Evolutionary conservation across 2,797 vertebrate species (phyloP), one percentile per base, ranked within the genome.

Genomic region (Dendrocincla fuliginosa): DNA sequence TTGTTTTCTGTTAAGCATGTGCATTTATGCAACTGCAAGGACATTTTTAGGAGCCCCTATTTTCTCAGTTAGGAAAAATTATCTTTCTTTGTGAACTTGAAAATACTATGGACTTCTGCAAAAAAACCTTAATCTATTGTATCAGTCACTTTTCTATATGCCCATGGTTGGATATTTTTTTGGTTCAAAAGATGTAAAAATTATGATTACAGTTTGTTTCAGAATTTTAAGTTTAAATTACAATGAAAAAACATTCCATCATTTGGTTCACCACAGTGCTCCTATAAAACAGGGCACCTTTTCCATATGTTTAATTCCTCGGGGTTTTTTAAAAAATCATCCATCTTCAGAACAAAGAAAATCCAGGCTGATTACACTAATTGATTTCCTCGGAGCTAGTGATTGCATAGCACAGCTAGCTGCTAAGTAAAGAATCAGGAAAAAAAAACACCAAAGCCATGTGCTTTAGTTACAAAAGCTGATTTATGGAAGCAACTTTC

Each of bases 401-500:
- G 90, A 88, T 92, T 92, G 61, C 61, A 73, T 35, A 68, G 42
- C 23, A 11, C 61, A 88, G 65, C 6, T 25, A 86, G 61, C 49
- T 95, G 65, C 83, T 92, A 84, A 83, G 71, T 55, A 87, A 83
- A 84, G 80, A 88, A 89, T 61, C 20, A 46, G 64, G 70, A 11
- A 53, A 63, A 30, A 46, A 57, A 84, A 68, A 71, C 32, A 41
- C 20, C 11, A 77, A 79, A 73, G 23, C 69, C 73, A 39, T 42
- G 76, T 91, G 57, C 60, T 79, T 88, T 64, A 70, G 60, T 86
- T 88, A 74, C 69, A 75, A 88, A 93, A 90, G 49, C 41, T 91
- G 86, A 92, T 90, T 84, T 93, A 90, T 73, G 55, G 84, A 71
- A 96, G 46, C 46, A 84, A 90, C 61, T 89, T 93, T 79, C 76